Base-by-base conservation (phyloP, 1,140 invertebrate genomes). In the Spodoptera frugiperda region DNA sequence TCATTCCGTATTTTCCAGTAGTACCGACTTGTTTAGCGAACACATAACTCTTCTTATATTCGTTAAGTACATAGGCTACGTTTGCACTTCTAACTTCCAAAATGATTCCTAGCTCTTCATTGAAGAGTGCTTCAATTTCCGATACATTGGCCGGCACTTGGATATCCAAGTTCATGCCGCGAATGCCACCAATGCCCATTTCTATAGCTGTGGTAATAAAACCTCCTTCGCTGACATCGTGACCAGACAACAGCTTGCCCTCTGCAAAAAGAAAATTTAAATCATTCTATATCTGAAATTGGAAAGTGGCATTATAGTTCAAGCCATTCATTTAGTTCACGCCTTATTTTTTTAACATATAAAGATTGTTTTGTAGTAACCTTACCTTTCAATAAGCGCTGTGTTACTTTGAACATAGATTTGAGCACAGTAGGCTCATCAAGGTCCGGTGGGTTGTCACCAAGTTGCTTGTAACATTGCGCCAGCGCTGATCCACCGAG, bases 141-240 rank as follows among this genome's bases (percentile, higher is more conserved):
- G 93, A 89, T 14, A 95, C 95, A 39, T 84, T 79, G 15, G 89
- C 84, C 61, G 93, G 95, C n/a, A 96, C 95, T 2, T 86, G 87
- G 19, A 98, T 87, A 79, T 98, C 94, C 0, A 98, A 87, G 10
- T 96, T 87, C 0, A 98, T 84, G 5, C 98, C 98, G 87, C 96
- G 96, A 72, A 99, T 95, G 67, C 99, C 98, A 79, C 96, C 98
- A 89, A 99, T 98, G 39, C 97, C 97, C 99, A 99, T 99, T 94
- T 99, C 99, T 46, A 99, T 86, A 0, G 99, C 85, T 87, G 97
- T 98, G 0, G 97, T 98, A 39, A 99, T 95, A 4, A 99, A 92
- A 25, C 99, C 99, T 49, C 99, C 99, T 94, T 99, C 99, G 91
- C 98, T 99, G 0, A 99, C 95, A 93, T 99, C 99, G 91, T 99